Base-by-base conservation (phyloP, 1,140 invertebrate species). In the Bombus affinis region DNA sequence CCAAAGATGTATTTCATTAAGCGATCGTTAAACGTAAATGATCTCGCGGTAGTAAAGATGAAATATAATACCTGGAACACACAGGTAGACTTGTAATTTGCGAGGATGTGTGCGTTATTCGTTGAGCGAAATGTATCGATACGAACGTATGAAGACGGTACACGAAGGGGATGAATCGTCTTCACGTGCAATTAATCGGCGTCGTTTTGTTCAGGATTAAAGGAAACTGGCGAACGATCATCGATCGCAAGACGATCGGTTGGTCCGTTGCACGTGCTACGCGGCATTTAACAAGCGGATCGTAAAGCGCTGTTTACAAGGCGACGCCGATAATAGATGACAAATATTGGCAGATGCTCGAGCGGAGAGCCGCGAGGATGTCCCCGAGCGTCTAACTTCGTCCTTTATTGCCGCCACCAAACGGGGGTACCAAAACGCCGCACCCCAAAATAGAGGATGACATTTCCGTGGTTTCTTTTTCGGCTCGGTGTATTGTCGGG, bases 271-370 rank as follows among this genome's bases (percentile, higher is more conserved):
- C 82, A 79, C 83, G 86, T 86, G 79, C 70, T 76, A 59, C 53
- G 35, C 28, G 66, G 15, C 28, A 44, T 88, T 90, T 92, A 94
- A 91, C 92, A 92, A 92, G 92, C 86, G 88, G 87, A 93, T 93
- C 91, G 92, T 93, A 91, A 91, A 93, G 89, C 89, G 78, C 76
- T 94, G 93, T 94, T 95, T 94, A 94, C 91, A 89, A 92, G 90
- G 71, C 79, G 47, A 88, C 79, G 84, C 83, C 92, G 93, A 94
- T 95, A 95, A 95, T 95, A 85, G 93, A 95, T 94, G 95, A 95
- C 94, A 95, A 95, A 95, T 95, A 95, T 95, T 94, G 92, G 94
- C 95, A 95, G 95, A 95, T 95, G 95, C 94, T 94, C 93, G 90
- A 94, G 78, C 85, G 15, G 32, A 72, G 22, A 4, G 9, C 37